phyloP scores from a whole-genome alignment of 2,888 invertebrate species.

The Cordilura impudica region DNA sequence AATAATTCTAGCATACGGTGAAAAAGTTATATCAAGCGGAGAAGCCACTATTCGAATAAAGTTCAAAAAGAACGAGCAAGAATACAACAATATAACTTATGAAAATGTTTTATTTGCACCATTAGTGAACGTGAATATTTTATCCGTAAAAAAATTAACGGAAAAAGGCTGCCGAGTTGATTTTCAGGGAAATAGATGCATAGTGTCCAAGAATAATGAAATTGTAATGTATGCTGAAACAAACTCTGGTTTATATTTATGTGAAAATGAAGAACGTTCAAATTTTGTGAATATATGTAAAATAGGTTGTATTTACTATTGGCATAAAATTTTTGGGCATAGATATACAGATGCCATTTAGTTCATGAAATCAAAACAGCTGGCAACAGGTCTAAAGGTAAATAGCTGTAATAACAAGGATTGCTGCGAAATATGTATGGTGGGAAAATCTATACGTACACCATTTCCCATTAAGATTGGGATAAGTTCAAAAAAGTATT shows the following conservation, averaged over 20 bases:
- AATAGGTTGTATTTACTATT: constrained; percentile 8
- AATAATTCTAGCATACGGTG: constrained; percentile 5
- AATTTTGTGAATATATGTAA: not conserved
- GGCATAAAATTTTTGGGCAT: constrained; percentile 8
- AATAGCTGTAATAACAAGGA: not conserved
- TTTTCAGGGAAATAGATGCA: not conserved
- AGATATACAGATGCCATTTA: not conserved
- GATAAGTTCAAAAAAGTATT: not conserved
- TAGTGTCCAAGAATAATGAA: not conserved
- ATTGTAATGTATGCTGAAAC: not conserved
- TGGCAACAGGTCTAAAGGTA: not conserved
- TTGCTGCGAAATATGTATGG: not conserved
- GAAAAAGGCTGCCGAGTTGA: not conserved
- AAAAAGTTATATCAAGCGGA: not conserved
- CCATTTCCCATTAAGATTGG: not conserved
- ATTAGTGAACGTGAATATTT: not conserved
- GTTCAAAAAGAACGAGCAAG: not conserved
- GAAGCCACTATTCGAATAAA: constrained; percentile 11
- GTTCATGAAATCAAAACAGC: not conserved
- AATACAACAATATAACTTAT: not conserved
- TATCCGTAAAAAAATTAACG: constrained; percentile 10
- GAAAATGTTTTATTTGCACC: not conserved
- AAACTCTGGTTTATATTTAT: not conserved
- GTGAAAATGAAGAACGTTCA: not conserved
- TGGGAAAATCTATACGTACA: not conserved